A percentile compares a stretch with the other conserved stretches of the same genome.
These are phyloP conservation scores for Leptodactylus fallax DNA, from an alignment of 2,797 vertebrate species.

Conservation along the genomic window DNA sequence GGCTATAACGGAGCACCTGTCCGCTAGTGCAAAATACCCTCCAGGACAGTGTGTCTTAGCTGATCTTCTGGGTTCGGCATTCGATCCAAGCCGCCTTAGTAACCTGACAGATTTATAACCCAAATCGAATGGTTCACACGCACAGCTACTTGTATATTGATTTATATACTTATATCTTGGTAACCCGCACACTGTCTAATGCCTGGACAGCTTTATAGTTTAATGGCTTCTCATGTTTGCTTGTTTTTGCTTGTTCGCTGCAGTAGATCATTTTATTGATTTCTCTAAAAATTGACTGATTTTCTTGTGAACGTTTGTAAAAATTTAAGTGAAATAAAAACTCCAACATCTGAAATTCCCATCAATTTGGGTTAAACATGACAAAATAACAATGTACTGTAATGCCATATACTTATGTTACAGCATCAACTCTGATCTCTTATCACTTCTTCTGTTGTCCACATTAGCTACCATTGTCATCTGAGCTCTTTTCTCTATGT, in stretches of 20 bases:
- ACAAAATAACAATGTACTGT: background rate
- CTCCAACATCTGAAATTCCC: background rate
- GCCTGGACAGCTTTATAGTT: background rate
- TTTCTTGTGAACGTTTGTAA: background rate
- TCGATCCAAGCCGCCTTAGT: conserved; percentile 13
- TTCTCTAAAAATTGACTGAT: background rate
- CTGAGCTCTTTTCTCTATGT: too few species aligned
- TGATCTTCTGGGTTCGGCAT: conserved; percentile 24
- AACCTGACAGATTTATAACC: conserved; percentile 56
- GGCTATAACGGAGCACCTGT: conserved; percentile 58
- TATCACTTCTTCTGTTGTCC: too few species aligned
- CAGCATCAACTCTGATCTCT: too few species aligned
- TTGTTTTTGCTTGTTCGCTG: background rate
- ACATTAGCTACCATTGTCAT: too few species aligned
- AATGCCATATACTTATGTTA: too few species aligned
- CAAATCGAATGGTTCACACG: conserved; percentile 30
- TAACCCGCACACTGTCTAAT: background rate
- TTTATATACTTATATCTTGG: conserved; percentile 41
- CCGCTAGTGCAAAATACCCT: background rate
- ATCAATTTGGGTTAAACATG: background rate
- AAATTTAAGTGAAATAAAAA: background rate
- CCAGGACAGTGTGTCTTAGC: conserved; percentile 27
- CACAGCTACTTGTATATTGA: conserved; percentile 48
- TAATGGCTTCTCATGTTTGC: conserved; percentile 1
- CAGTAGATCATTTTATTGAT: background rate